A percentile compares a stretch with the other conserved stretches of the same genome.
phyloP scores from a whole-genome alignment of 2,797 vertebrate species.

The Labeo calbasu region DNA sequence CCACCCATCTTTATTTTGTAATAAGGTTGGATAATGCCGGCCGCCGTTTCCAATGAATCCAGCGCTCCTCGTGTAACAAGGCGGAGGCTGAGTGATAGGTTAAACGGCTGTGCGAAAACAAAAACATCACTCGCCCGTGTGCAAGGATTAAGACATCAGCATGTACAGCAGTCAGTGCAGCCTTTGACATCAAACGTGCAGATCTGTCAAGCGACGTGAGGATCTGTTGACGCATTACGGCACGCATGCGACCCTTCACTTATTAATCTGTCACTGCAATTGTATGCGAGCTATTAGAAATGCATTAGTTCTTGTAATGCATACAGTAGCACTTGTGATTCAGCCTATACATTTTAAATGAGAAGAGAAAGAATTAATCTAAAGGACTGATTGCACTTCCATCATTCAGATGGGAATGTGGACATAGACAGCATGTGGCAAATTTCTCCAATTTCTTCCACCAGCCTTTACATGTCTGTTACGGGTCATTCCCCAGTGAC shows the following conservation, averaged over 20 bases:
- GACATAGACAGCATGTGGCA: neutral
- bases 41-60: neutral
- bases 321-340: conserved; percentile 66
- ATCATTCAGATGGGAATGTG: conserved; percentile 34
- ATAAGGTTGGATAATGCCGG: conserved; percentile 30
- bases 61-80: neutral
- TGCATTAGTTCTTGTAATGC: conserved; percentile 70
- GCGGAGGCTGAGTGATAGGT: conserved; percentile 26
- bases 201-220: conserved; percentile 51
- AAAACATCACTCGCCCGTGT: conserved; percentile 36
- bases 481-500: neutral
- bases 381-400: conserved; percentile 70
- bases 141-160: conserved; percentile 24
- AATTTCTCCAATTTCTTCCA: conserved; percentile 18
- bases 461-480: neutral
- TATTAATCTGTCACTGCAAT: conserved; percentile 65
- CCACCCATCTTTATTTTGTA: conserved; percentile 21
- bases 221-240: conserved; percentile 56
- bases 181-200: conserved; percentile 43
- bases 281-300: conserved; percentile 71
- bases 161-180: conserved; percentile 4
- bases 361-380: conserved; percentile 63
- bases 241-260: conserved; percentile 59
- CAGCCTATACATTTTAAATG: conserved; percentile 74
- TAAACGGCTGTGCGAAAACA: conserved; percentile 50